Percentiles rank a stretch among this genome's conserved stretches.
These are phyloP conservation scores for Dryobates pubescens DNA, from an alignment of 2,797 vertebrate species.

Conservation along the genomic window DNA sequence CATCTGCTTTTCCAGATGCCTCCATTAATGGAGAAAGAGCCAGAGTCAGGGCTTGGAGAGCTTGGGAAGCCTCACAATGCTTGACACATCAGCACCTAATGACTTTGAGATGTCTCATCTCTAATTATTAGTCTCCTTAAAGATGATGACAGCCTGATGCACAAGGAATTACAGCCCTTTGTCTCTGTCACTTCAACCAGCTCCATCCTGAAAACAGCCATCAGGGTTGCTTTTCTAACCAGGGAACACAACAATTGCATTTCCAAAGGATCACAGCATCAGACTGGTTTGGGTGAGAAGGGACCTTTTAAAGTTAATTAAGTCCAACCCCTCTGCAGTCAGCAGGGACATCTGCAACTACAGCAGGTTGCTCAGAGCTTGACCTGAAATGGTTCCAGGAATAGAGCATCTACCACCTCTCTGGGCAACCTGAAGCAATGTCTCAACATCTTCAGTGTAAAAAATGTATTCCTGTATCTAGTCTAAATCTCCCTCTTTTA, in stretches of 20 bases:
- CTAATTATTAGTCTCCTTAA: background rate
- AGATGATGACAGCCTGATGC: too few relatives aligned
- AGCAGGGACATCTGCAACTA: too few relatives aligned
- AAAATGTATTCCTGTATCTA: too few relatives aligned
- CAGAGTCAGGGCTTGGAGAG: background rate
- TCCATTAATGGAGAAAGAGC: background rate
- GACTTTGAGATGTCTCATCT: background rate
- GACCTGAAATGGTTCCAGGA: too few relatives aligned
- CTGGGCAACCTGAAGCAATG: too few relatives aligned
- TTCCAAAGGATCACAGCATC: too few relatives aligned
- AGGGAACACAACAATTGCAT: background rate
- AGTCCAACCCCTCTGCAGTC: too few relatives aligned
- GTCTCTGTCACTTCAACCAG: background rate
- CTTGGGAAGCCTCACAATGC: background rate
- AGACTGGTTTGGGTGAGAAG: background rate
- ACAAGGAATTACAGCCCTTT: background rate
- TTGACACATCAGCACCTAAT: rapidly evolving
- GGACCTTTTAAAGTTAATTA: background rate
- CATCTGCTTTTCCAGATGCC: background rate
- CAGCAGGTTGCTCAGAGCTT: too few relatives aligned
- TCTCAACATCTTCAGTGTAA: too few relatives aligned
- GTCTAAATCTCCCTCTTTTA: too few relatives aligned
- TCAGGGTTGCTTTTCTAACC: background rate
- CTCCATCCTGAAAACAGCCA: background rate
- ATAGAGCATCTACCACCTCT: too few relatives aligned